Percentiles rank a stretch among this genome's conserved stretches.
phyloP scores from a whole-genome alignment of 2,888 invertebrate genomes.

The Hermodice carunculata region DNA sequence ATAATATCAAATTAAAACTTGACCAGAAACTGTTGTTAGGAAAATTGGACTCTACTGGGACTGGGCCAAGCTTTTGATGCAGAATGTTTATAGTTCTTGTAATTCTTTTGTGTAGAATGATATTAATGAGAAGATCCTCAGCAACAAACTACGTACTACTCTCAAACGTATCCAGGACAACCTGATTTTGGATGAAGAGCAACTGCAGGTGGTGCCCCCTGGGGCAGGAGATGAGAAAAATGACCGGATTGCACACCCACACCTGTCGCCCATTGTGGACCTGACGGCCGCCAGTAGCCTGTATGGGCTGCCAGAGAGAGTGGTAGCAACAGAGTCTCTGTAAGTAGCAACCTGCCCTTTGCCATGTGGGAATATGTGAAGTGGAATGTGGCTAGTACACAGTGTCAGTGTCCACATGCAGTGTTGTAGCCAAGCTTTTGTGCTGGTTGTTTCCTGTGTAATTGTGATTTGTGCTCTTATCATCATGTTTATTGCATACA shows the following conservation, averaged over 20 bases:
- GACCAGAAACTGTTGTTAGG: no score
- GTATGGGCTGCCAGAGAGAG: constrained; percentile 86
- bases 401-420: no score
- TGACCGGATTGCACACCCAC: constrained; percentile 73
- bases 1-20: no score
- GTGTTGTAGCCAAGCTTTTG: no score
- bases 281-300: constrained; percentile 79
- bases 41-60: no score
- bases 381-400: no score
- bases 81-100: no score
- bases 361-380: no score
- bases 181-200: constrained; percentile 72
- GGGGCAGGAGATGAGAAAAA: constrained; percentile 30
- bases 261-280: constrained; percentile 78
- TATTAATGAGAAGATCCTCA: constrained; percentile 72
- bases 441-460: background rate
- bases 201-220: background rate
- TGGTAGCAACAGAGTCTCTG: constrained; percentile 93
- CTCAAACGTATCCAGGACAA: constrained; percentile 83
- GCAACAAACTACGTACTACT: constrained; percentile 79
- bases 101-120: constrained; percentile 21
- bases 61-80: no score
- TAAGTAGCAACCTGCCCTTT: no score
- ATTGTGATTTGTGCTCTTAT: background rate
- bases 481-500: background rate